Evolutionary conservation across 2,888 invertebrate genomes (phyloP).

Genomic region (Microctonus hyperodae): DNA sequence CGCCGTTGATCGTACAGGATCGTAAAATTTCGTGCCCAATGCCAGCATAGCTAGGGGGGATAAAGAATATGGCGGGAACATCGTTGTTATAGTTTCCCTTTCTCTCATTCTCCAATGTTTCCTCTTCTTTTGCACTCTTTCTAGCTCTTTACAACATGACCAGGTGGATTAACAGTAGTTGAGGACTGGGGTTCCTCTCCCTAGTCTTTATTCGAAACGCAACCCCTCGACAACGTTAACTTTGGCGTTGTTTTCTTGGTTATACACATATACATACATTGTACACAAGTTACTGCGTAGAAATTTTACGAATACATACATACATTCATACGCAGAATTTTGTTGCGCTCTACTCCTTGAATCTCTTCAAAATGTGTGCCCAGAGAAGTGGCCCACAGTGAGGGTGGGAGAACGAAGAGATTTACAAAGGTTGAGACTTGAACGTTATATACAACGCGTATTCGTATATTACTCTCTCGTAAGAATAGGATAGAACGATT

Average conservation of each 20-base stretch:
- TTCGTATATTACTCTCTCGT: neutral
- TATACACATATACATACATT: too few species aligned
- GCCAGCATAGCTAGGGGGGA: neutral
- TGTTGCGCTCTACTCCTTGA: too few species aligned
- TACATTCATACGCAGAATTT: too few species aligned
- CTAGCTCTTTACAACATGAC: neutral
- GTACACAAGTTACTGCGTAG: too few species aligned
- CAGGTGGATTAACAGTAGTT: slow-evolving; percentile 1
- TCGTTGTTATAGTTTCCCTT: neutral
- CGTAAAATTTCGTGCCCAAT: neutral
- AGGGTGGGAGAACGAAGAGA: slow-evolving; percentile 10
- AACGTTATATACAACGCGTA: neutral
- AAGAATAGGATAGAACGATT: slow-evolving; percentile 5
- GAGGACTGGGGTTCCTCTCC: neutral
- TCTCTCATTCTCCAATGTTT: neutral
- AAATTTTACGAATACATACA: too few species aligned
- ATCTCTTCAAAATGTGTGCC: neutral
- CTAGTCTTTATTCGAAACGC: neutral
- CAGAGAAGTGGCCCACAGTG: slow-evolving; percentile 9
- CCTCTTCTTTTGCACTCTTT: neutral
- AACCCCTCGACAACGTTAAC: too few species aligned
- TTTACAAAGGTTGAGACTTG: neutral
- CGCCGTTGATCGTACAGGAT: neutral
- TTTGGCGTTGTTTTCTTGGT: too few species aligned
- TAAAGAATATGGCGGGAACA: slow-evolving; percentile 2